A percentile compares a stretch with the other conserved stretches of the same genome.
Evolutionary conservation across 1,140 invertebrate genomes (phyloP).

Genomic region (Bombyx mori): DNA sequence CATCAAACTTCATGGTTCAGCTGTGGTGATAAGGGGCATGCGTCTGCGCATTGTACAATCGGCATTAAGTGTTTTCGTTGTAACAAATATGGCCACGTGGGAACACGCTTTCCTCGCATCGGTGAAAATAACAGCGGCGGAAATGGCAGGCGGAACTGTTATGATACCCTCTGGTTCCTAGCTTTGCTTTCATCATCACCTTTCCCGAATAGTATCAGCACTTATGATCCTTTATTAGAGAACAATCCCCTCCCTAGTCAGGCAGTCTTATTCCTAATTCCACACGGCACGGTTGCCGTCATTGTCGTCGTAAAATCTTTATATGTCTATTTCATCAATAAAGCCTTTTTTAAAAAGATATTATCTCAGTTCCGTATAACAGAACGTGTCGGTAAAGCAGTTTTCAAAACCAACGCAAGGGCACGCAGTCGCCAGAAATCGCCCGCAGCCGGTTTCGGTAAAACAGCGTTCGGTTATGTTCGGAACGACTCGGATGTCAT

Average conservation of each 20-base stretch:
- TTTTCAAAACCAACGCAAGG: neutral
- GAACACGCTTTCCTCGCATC: neutral
- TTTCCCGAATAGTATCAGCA: no score
- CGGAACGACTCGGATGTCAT: neutral
- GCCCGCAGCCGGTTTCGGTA: neutral
- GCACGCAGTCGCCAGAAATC: neutral
- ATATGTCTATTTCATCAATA: no score
- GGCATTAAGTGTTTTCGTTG: conserved; percentile 2
- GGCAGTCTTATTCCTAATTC: no score
- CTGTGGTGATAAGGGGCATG: conserved; percentile 1
- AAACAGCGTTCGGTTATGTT: neutral
- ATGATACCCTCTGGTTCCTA: no score
- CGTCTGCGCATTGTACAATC: neutral
- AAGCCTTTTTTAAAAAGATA: no score
- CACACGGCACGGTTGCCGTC: no score
- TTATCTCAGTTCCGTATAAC: neutral
- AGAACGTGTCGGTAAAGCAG: neutral
- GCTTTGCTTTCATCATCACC: no score
- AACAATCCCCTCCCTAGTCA: no score
- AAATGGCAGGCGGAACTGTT: neutral
- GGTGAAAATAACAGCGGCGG: neutral
- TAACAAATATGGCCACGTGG: conserved; percentile 3
- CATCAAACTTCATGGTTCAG: neutral
- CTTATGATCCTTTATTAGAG: no score
- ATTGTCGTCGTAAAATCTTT: no score